phyloP scores from a whole-genome alignment of 1,140 invertebrate genomes.

The roundworm (Caenorhabditis elegans) region WBcel235 BX284604.4:11867501-11868000 shows the following conservation, averaged over 20 bases:
- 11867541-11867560: too few species aligned
- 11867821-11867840: slow-evolving; percentile 16
- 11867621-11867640: too few species aligned
- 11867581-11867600: too few species aligned
- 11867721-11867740: background rate
- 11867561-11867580: too few species aligned
- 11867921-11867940: too few species aligned
- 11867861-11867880: background rate
- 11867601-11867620: too few species aligned
- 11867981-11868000: slow-evolving; percentile 16
- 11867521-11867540: too few species aligned
- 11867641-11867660: too few species aligned
- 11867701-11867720: too few species aligned
- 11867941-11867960: background rate
- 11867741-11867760: background rate
- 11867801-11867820: background rate
- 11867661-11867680: too few species aligned
- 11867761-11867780: background rate
- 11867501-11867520: too few species aligned
- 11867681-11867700: too few species aligned
- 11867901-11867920: background rate
- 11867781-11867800: background rate
- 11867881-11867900: background rate
- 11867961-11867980: background rate
- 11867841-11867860: background rate